Evolutionary conservation across 2,797 vertebrate species (phyloP), one percentile per base, ranked within the genome.

Genomic region (Myoxocephalus aenaeus): DNA sequence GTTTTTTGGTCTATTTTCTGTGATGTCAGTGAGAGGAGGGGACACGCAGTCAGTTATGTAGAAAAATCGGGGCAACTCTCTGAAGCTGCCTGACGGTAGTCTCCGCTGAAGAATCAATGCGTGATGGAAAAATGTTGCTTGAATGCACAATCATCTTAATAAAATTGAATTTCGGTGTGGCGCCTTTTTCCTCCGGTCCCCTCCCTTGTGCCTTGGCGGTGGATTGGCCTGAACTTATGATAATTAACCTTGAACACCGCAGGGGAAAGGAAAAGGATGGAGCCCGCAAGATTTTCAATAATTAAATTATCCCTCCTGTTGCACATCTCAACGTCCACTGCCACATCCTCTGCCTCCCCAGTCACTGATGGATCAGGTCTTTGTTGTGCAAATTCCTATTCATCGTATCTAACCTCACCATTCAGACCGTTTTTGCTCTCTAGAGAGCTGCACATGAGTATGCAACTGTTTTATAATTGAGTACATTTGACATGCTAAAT

Each of bases 241-340:
- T 75, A 87, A 91, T 90, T 87, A 88, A 90, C 87, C 89, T 86
- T 89, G 87, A 88, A 79, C 58, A 64, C 83, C n/a, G 10, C 36
- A n/a, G 62, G 62, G 57, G 75, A 68, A 51, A 70, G 64, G 65
- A 44, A n/a, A 53, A 72, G 42, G 65, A 84, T 81, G 66, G 69
- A 80, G 76, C 77, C 75, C 59, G 32, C 64, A 57, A 67, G 65
- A 87, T 80, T 81, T 79, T 78, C 67, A 80, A 70, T 87, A 84
- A 91, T 91, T 79, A 63, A 90, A 90, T 88, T 62, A 87, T 80
- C 80, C 40, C 29, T 86, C 74, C 73, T 88, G 77, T 85, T 87
- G 83, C 77, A 85, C 75, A 71, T 83, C 74, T 78, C 18, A 1
- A 68, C 73, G 74, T 82, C 57, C 57, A 58, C 53, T 32, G 66